phyloP scores from a whole-genome alignment of 2,888 invertebrate species.

The Oxystoma pomonae region DNA sequence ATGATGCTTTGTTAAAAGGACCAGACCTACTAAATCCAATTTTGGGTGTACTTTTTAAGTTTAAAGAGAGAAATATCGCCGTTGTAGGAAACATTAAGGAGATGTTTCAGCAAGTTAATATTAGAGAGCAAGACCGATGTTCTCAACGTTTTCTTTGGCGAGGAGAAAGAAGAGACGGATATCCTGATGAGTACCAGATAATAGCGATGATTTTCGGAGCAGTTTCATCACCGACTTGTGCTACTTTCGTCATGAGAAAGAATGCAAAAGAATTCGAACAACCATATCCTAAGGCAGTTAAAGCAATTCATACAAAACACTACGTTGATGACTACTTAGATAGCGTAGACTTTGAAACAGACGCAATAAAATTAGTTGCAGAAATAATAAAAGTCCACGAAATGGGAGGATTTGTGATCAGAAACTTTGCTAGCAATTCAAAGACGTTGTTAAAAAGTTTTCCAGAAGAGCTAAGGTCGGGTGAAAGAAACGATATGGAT shows the following conservation, averaged over 20 bases:
- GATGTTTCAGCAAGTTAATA: no score
- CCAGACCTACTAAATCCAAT: no score
- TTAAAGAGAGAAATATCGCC: no score
- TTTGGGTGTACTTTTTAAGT: no score
- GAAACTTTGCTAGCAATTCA: not conserved
- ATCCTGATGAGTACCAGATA: no score
- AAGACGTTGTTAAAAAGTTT: not conserved
- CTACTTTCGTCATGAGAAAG: not conserved
- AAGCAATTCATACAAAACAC: not conserved
- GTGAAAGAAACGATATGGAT: not conserved
- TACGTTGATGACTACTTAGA: not conserved
- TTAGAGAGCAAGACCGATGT: no score
- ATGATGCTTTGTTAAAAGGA: no score
- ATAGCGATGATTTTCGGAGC: not conserved
- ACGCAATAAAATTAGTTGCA: not conserved
- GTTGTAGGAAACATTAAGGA: no score
- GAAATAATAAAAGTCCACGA: not conserved
- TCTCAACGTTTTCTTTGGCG: no score
- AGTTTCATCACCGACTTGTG: not conserved
- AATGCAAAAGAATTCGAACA: not conserved
- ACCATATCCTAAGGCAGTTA: not conserved
- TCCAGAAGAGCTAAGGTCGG: not conserved
- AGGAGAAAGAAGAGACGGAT: no score
- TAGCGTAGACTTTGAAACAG: not conserved
- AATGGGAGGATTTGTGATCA: not conserved